Conservation (phyloP, 2,113 vertebrate genomes). For the Corythornis madagascariensis region DNA sequence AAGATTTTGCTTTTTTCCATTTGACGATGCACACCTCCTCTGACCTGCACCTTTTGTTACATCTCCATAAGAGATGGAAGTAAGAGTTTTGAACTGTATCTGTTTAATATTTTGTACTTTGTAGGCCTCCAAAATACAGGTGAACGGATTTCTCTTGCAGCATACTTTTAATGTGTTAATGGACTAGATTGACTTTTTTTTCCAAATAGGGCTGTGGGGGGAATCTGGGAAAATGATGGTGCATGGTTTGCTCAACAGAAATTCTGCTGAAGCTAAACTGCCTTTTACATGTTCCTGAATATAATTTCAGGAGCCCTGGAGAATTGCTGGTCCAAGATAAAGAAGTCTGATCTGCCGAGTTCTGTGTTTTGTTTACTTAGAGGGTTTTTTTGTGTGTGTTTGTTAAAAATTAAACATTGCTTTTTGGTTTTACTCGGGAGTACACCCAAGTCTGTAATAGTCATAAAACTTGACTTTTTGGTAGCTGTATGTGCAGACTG, state of each 20-base stretch:
- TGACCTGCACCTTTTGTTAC: background rate
- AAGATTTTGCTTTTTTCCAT: background rate
- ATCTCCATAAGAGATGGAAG: background rate
- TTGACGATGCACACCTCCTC: background rate
- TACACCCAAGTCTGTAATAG: background rate
- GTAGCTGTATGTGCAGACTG: background rate
- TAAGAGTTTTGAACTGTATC: accelerated
- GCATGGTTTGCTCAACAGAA: background rate
- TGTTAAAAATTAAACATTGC: background rate
- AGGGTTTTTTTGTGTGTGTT: background rate
- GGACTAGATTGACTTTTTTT: background rate
- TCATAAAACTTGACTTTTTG: background rate
- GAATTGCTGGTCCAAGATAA: background rate
- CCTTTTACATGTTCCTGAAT: background rate
- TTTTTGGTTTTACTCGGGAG: background rate
- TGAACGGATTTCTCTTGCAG: background rate
- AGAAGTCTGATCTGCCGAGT: background rate
- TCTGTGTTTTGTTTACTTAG: background rate
- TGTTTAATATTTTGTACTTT: background rate
- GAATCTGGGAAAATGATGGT: background rate
- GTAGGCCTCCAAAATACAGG: background rate
- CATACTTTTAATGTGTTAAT: background rate
- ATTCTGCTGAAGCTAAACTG: background rate
- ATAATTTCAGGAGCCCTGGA: background rate
- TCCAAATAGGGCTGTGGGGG: no score